Evolutionary conservation across 2,797 vertebrate genomes (phyloP), one percentile per base, ranked within the genome.

Genomic region (Mormyrops attenuatus): DNA sequence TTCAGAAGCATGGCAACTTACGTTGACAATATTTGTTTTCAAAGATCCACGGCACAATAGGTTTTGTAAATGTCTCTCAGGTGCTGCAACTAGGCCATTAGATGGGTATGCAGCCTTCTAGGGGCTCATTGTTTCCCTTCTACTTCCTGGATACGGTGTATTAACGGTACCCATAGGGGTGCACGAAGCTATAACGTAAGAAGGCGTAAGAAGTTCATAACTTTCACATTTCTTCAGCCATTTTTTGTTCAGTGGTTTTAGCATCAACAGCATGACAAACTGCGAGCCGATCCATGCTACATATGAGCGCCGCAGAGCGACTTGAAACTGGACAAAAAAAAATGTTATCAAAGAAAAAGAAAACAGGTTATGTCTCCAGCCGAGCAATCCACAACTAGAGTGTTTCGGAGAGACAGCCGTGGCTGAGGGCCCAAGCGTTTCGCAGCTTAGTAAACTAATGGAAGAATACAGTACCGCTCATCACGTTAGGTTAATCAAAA

Each of bases 101-200:
- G 89, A 20, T 86, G 89, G 82, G 26, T 57, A 85, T 11, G 41
- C n/a, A 89, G 60, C 41, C 26, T 85, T 84, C 88, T 92, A 85
- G 90, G 89, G 92, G 90, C 91, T 69, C 92, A 88, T 53, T 85
- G 49, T 90, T 90, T 90, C 88, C 90, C 84, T 69, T 84, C 17
- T 88, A 90, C 90, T 89, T 92, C 92, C 92, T 91, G 92, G 89
- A 92, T 90, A 66, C 82, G 17, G 90, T 91, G 88, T 87, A 93
- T 89, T 89, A 84, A 89, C 92, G 93, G 90, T 84, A 90, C 52
- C 44, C 22, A n/a, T n/a, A 47, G 41, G 20, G 77, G 77, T 52
- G 82, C 82, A 30, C 22, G 44, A 22, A 13, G 26, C 82, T 22
- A n/a, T 85, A 85, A 41, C 69, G 30, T 77, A 77, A 41, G 69